Conservation (phyloP, 2,888 invertebrate genomes). For the Acholoe squamosa region DNA sequence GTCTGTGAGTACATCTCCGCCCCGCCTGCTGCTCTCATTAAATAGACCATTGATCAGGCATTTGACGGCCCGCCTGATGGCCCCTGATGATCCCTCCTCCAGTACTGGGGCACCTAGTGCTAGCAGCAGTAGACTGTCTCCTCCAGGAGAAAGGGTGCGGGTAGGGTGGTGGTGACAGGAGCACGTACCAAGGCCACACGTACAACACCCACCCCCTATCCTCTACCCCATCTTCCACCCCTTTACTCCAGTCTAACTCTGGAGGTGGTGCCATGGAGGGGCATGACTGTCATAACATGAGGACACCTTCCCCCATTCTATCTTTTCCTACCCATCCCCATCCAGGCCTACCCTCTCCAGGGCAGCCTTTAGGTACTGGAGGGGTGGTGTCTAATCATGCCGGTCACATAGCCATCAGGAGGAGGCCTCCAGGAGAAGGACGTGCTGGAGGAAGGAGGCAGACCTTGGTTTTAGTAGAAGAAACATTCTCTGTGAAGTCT, state of each 20-base stretch:
- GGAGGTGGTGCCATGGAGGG: not conserved
- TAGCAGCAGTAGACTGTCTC: not conserved
- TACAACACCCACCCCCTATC: not conserved
- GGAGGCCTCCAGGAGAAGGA: not conserved
- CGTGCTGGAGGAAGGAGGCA: not conserved
- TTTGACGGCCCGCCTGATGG: conserved; percentile 11
- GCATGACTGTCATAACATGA: conserved; percentile 41
- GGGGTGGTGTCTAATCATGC: not conserved
- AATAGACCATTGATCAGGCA: conserved; percentile 44
- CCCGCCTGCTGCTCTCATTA: conserved; percentile 9
- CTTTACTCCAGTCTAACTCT: not conserved
- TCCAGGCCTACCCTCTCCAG: not conserved
- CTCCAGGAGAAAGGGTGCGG: not conserved
- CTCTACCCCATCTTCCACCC: not conserved
- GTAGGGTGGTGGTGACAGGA: not conserved
- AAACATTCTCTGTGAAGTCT: no score
- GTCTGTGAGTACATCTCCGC: conserved; percentile 8
- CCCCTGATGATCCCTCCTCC: conserved; percentile 8
- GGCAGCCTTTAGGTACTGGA: not conserved
- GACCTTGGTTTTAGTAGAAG: no score
- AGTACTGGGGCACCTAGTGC: not conserved
- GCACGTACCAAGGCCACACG: not conserved
- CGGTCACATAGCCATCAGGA: conserved; percentile 5
- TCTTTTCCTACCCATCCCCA: not conserved
- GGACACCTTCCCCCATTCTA: not conserved